phyloP scores from a whole-genome alignment of 2,797 vertebrate species.

The Platalea minor region DNA sequence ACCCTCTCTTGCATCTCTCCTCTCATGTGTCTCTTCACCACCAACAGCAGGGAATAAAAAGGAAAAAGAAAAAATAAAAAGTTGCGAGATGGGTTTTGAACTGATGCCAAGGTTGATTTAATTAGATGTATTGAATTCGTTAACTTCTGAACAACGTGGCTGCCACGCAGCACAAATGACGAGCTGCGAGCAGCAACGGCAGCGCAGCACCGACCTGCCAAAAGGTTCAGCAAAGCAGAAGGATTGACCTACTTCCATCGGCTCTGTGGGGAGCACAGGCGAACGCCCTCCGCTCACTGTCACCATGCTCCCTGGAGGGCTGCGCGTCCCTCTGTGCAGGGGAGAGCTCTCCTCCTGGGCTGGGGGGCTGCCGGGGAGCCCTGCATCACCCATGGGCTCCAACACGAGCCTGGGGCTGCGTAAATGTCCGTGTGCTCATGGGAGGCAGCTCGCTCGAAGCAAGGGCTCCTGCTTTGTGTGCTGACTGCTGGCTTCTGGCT shows the following conservation, averaged over 20 bases:
- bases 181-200: not conserved
- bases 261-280: conserved; percentile 1
- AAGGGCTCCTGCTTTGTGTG: not conserved
- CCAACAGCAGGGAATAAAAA: not conserved
- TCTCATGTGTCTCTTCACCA: not conserved
- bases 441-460: not conserved
- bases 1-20: not conserved
- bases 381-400: not conserved
- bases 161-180: not conserved
- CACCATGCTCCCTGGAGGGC: not conserved
- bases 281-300: not conserved
- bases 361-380: not conserved
- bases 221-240: conserved; percentile 68
- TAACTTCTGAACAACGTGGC: conserved; percentile 46
- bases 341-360: not conserved
- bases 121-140: conserved; percentile 66
- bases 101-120: conserved; percentile 60
- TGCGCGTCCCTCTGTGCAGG: not conserved
- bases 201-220: not conserved
- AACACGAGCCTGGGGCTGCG: fast-evolving
- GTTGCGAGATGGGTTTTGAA: conserved; percentile 20
- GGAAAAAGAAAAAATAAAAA: not conserved
- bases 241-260: conserved; percentile 68
- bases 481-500: not conserved
- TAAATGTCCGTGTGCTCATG: not conserved